These are phyloP conservation scores for Hystrix brachyura DNA, from an alignment of 2,113 vertebrate genomes.

Conservation along the genomic window DNA sequence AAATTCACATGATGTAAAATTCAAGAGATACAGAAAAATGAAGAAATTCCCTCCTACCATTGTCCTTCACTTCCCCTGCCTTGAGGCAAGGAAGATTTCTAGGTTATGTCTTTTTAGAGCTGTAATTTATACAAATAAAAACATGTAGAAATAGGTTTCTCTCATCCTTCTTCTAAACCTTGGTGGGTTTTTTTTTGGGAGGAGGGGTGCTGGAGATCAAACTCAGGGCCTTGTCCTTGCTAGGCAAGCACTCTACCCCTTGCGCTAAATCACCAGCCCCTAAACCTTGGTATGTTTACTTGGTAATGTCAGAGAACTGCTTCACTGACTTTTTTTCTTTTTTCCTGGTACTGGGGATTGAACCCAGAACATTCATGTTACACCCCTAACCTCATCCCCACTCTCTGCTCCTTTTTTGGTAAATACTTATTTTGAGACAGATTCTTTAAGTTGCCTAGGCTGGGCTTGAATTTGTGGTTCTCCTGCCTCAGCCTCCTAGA, in stretches of 20 bases:
- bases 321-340: background rate
- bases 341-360: background rate
- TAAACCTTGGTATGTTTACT: background rate
- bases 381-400: no score
- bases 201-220: no score
- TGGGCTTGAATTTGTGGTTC: background rate
- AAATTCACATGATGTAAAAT: background rate
- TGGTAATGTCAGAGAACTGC: background rate
- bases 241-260: no score
- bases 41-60: background rate
- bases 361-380: no score
- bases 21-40: background rate
- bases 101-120: background rate
- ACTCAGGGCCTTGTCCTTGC: no score
- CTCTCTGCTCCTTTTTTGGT: background rate
- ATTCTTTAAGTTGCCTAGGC: background rate
- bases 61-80: background rate
- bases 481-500: background rate
- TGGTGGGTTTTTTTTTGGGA: background rate
- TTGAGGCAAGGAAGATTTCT: background rate
- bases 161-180: background rate
- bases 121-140: conserved; percentile 21
- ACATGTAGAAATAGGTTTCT: background rate
- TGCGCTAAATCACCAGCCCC: no score
- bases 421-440: background rate